phyloP scores from a whole-genome alignment of 2,113 vertebrate species.

The Cepphus grylle region DNA sequence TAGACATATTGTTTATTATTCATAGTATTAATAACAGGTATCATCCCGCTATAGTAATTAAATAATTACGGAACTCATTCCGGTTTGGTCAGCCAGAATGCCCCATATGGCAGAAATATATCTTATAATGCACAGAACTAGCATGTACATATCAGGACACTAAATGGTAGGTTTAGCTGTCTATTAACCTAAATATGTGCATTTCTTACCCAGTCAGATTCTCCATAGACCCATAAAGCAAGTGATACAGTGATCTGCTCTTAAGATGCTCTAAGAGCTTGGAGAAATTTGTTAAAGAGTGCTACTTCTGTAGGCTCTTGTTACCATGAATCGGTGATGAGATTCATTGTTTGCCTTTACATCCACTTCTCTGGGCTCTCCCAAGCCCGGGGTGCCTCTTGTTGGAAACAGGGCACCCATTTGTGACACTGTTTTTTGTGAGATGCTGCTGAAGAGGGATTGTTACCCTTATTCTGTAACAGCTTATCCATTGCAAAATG shows the following conservation, averaged over 20 bases:
- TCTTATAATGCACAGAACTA: not conserved
- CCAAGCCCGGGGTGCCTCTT: not conserved
- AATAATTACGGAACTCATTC: not conserved
- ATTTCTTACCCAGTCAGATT: conserved; percentile 27
- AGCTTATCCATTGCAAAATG: not conserved
- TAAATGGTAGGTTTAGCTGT: not conserved
- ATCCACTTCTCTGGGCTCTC: not conserved
- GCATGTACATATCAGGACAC: not conserved
- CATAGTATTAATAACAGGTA: conserved; percentile 26
- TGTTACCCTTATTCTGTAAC: not conserved
- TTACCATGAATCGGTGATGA: not conserved
- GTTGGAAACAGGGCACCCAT: not conserved
- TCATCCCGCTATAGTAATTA: not conserved
- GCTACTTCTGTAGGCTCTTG: conserved; percentile 38
- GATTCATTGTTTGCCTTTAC: not conserved
- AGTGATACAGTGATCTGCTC: not conserved
- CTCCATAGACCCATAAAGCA: conserved; percentile 54
- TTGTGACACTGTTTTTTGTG: not conserved
- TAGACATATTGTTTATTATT: conserved; percentile 26
- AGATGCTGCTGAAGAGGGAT: not conserved
- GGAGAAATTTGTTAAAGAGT: conserved; percentile 21
- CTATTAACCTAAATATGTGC: conserved; percentile 47
- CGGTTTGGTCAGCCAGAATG: not conserved
- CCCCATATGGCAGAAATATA: not conserved
- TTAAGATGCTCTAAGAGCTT: conserved; percentile 27